Evolutionary conservation across 2,888 invertebrate genomes (phyloP), one percentile per base, ranked within the genome.

Genomic region (Colostygia pectinataria): DNA sequence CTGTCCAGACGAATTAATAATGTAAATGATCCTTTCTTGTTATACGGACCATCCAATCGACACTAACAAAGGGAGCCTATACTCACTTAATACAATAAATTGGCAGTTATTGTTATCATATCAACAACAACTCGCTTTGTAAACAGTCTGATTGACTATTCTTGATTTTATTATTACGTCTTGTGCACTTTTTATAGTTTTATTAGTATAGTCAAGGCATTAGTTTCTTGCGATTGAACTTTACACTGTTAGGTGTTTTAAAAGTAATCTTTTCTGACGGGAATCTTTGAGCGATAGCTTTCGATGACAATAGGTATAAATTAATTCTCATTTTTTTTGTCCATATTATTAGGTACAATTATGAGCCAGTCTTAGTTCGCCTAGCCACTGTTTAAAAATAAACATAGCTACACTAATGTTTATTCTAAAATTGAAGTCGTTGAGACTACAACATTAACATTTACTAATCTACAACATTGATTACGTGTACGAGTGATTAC

Each of bases 401-500:
- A 1, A 32, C n/a, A n/a, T n/a, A 6, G 4, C 33, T 33, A 42
- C 31, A 12, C 4, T 27, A 2, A 13, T 36, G 1, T 13, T 4
- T 29, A 18, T 29, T 29, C 36, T 44, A 41, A 37, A 45, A 37
- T 37, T 40, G 43, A 27, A 37, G 39, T 24, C 18, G n/a, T n/a
- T n/a, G n/a, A n/a, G n/a, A n/a, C 31, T 37, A 23, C 12, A 37
- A 14, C 27, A 46, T 5, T 32, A 25, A 38, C 20, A 34, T 48
- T 45, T 36, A 47, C 34, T 37, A 47, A 48, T 53, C 42, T 28
- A 31, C 38, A 51, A 40, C 50, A 43, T 52, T 48, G 48, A 59
- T 55, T 32, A 53, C 53, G 47, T 43, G 40, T 32, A 39, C 61
- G 80, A 81, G 80, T 80, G 77, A 75, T 71, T 66, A 33, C 33